These are phyloP conservation scores for Scolopax mira DNA, from an alignment of 2,113 vertebrate species.

Conservation along the genomic window DNA sequence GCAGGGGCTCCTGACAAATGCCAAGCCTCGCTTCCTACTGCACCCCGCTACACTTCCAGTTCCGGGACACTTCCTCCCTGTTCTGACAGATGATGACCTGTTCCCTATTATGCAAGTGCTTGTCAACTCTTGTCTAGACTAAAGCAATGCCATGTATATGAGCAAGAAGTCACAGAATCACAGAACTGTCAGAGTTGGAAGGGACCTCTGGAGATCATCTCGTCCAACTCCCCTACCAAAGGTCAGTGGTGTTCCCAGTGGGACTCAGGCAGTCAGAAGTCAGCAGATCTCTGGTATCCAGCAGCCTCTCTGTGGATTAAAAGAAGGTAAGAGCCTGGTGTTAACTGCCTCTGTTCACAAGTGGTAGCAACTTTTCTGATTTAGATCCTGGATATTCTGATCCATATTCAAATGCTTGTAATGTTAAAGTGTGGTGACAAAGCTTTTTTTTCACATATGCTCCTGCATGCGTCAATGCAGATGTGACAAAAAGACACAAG, in stretches of 20 bases:
- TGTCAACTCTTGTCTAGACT: conserved; percentile 5
- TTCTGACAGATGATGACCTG: neutral
- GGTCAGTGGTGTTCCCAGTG: neutral
- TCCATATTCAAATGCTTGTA: neutral
- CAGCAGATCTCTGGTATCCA: neutral
- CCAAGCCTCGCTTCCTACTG: neutral
- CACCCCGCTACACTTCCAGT: neutral
- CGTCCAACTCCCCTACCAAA: too few relatives aligned
- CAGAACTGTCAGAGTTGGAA: too few relatives aligned
- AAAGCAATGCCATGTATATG: neutral
- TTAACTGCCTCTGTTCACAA: neutral
- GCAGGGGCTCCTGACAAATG: neutral
- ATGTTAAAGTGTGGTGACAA: neutral
- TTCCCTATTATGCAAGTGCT: neutral
- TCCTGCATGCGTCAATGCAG: neutral
- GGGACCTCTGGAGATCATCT: too few relatives aligned
- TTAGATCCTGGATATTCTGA: neutral
- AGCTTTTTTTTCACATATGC: neutral
- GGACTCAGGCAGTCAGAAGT: neutral
- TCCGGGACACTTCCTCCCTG: neutral
- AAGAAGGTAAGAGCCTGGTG: neutral
- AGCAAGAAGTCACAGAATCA: neutral
- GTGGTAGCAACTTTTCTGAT: neutral
- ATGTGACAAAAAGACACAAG: neutral
- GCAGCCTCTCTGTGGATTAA: neutral